Conservation (phyloP, 2,113 vertebrate species). For the Corythornis madagascariensis region DNA sequence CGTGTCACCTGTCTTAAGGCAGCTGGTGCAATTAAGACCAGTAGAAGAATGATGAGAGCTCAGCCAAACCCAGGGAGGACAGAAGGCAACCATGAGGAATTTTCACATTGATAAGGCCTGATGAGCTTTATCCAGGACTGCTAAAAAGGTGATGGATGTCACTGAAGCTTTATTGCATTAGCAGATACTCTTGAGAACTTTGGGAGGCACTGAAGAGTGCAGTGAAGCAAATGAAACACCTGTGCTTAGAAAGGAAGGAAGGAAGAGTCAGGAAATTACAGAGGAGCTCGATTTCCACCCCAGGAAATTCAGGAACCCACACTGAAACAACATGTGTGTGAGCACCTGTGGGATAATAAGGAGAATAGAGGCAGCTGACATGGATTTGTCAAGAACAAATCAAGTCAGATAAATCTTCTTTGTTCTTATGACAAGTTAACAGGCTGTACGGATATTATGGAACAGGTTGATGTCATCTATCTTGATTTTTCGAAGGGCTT, state of each 20-base stretch:
- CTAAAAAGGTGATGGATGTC: neutral
- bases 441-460: neutral
- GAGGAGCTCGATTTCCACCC: neutral
- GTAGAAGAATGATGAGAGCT: neutral
- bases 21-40: neutral
- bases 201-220: neutral
- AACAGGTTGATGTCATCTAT: neutral
- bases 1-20: neutral
- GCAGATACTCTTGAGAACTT: neutral
- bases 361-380: neutral
- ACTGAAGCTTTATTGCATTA: neutral
- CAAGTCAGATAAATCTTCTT: slow-evolving; percentile 2
- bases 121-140: neutral
- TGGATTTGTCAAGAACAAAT: slow-evolving; percentile 38
- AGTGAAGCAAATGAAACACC: neutral
- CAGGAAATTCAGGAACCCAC: neutral
- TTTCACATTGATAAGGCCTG: neutral
- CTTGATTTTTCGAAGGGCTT: slow-evolving; percentile 11
- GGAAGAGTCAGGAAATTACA: neutral
- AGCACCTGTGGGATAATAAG: neutral
- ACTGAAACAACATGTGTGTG: neutral
- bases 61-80: neutral
- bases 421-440: slow-evolving; percentile 14
- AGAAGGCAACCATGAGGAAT: neutral
- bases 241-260: neutral